Base-by-base conservation (phyloP, 1,140 invertebrate species). In the Drosophila orena region DNA sequence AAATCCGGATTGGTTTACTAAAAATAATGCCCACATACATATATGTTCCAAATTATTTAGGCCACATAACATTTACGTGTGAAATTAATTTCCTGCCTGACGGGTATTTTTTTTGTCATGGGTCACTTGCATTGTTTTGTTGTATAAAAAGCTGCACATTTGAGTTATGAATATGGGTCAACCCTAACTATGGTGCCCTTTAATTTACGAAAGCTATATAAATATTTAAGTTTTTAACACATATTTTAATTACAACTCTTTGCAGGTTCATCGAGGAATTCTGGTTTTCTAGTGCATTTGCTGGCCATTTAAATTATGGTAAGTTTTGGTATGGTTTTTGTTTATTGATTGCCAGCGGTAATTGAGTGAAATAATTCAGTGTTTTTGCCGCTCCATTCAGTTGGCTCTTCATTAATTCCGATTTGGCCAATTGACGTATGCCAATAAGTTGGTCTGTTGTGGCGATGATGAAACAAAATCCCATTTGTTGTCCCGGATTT, bases 271-370 rank as follows among this genome's bases (percentile, higher is more conserved):
- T n/a, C 34, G 17, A 35, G 49, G 12, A 49, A 66, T 71, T 58
- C 59, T 66, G 57, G 46, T 52, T 57, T 58, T 74, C 54, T 55
- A 65, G 37, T 55, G 44, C 52, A 58, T 42, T 62, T 62, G 43
- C 68, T 46, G 71, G 68, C 74, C 69, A 65, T 64, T 69, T 78
- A 37, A 77, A 85, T 78, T 52, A 85, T 85, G 81, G 81, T 85
- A 78, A 85, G 81, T 80, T 62, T 42, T 22, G 22, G 5, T 35
- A 34, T 34, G 22, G 17, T 52, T 37, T 52, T 37, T 38, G 38
- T 49, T 49, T 56, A 50, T 43, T 54, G 30, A 50, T 60, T 60
- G 44, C 35, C 34, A 8, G n/a, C 40, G 54, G 44, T 60, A 70
- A 57, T 40, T 57, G 68, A 50, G 30, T 50, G 20, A 69, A 74